Base-by-base conservation (phyloP, 2,113 vertebrate genomes). In the Prolemur simus region DNA sequence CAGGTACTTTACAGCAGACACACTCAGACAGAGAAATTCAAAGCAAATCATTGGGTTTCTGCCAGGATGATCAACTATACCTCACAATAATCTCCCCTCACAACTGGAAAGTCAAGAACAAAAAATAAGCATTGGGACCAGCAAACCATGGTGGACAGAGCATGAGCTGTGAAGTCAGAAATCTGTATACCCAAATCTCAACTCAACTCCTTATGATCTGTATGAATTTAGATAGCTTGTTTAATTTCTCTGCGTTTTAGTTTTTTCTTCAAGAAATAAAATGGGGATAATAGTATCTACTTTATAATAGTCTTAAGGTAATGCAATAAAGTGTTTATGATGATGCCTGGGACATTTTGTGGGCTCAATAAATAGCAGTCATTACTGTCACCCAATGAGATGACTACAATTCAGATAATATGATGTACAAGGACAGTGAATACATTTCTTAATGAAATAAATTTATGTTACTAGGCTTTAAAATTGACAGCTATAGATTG, bases 1-100 rank as follows among this genome's bases (percentile, higher is more conserved):
- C 96, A 97, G 87, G 49, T 95, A 89, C 58, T 95, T 82, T 91
- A 96, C 1, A 71, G 63, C 74, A 98, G 58, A 95, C 27, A 95
- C 74, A 81, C 54, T 86, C 54, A 83, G 86, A 97, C 52, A 92
- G 0, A 94, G 74, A 96, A 93, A 91, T 71, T 91, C 58, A 97
- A 94, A 92, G 37, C 80, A 68, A 97, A 94, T 94, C 93, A 93
- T 73, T 96, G 77, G 78, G 42, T 77, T 97, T 92, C 56, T 92
- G 86, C 96, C 94, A 97, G 82, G 58, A 95, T 71, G 56, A 95
- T 86, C n/a, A 89, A 90, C 14, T 89, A 68, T 34, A 88, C 37
- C 58, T 90, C 81, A 95, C 42, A 93, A 85, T 73, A 88, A 94
- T 76, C 64, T 96, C 32, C 83, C 56, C 91, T 89, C 87, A 97